Evolutionary conservation across 2,797 vertebrate genomes (phyloP).

Genomic region (Sebastolobus altivelis): DNA sequence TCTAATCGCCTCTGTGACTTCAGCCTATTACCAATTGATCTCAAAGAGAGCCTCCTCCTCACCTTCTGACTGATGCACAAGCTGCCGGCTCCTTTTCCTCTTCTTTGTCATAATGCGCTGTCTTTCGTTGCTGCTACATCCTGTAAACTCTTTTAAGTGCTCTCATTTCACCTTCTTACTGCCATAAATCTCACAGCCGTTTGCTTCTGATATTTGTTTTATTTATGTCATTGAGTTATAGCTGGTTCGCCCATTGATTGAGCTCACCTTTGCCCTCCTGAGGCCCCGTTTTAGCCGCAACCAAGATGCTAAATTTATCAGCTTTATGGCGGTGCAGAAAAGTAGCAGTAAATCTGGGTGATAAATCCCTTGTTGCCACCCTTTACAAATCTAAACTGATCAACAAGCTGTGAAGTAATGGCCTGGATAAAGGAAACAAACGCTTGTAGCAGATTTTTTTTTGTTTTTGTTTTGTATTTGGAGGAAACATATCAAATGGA

Average conservation of each 20-base stretch:
- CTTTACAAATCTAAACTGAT: constrained; percentile 73
- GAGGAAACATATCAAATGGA: constrained; percentile 82
- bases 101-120: constrained; percentile 69
- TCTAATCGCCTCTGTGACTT: constrained; percentile 83
- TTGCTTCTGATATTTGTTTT: constrained; percentile 39
- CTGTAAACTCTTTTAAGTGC: constrained; percentile 54
- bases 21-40: constrained; percentile 84
- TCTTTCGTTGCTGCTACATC: constrained; percentile 41
- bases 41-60: constrained; percentile 67
- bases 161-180: constrained; percentile 35
- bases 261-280: constrained; percentile 52
- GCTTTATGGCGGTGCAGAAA: constrained; percentile 31
- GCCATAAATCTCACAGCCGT: constrained; percentile 35
- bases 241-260: constrained; percentile 37
- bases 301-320: constrained; percentile 56
- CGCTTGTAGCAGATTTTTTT: constrained; percentile 53
- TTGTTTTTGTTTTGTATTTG: constrained; percentile 50
- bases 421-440: constrained; percentile 72
- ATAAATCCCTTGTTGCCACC: constrained; percentile 56
- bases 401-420: constrained; percentile 77
- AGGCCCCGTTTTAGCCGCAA: constrained; percentile 42
- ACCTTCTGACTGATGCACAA: constrained; percentile 66
- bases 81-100: constrained; percentile 58
- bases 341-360: constrained; percentile 52
- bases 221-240: constrained; percentile 51